Base-by-base conservation (phyloP, 2,888 invertebrate genomes). In the Acleris cristana region DNA sequence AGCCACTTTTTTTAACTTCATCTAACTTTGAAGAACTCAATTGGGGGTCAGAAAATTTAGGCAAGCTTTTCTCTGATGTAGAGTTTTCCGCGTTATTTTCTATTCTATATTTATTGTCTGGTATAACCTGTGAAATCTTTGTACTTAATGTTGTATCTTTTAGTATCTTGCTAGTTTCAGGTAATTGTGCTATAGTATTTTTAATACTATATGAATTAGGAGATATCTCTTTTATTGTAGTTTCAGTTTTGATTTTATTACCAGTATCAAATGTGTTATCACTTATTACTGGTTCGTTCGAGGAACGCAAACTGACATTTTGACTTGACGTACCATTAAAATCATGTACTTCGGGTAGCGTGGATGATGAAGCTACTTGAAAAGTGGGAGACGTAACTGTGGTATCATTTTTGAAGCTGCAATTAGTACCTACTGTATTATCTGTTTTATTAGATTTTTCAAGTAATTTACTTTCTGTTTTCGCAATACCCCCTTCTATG, bases 401-500 rank as follows among this genome's bases (percentile, higher is more conserved):
- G 0, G 18, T 12, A n/a, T 40, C 44, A 6, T 26, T 40, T 26
- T 7, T 26, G 8, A 7, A 12, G n/a, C 10, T 58, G 14, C 16
- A 16, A 7, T 21, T 34, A 21, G 44, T 45, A 19, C 44, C 45
- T 23, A n/a, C 26, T n/a, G 19, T 23, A n/a, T 53, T 19, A 19
- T n/a, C n/a, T 7, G 10, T 63, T 60, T 53, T 54, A 56, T 51
- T 65, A 60, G 34, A 48, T 30, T 64, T 70, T 34, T 52, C 71
- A n/a, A 70, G 56, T 21, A 62, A 65, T 40, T 73, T 68, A 51
- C 61, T 73, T 61, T 74, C 77, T n/a, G 74, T 67, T 79, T 85
- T 89, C 5, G 79, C 70, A 59, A 80, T 60, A 71, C 74, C 83
- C 0, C 85, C 81, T 82, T 91, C 91, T 60, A 83, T 79, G 3